Base-by-base conservation (phyloP, 2,113 vertebrate genomes). In the Halcyon senegalensis region DNA sequence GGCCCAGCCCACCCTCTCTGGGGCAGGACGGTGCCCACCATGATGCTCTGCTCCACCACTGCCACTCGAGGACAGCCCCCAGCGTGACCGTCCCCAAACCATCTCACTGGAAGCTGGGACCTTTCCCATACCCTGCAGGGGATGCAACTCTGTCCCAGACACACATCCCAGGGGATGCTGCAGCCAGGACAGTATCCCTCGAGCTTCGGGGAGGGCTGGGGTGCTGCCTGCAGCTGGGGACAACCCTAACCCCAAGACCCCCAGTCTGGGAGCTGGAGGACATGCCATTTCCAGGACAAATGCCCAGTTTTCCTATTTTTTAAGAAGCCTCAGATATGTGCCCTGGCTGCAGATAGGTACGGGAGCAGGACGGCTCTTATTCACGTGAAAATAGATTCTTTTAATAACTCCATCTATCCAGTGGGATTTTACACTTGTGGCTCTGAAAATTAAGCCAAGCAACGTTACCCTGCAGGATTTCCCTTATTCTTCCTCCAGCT, bases 161-260 rank as follows among this genome's bases (percentile, higher is more conserved):
- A 4, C 1, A 7, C 4, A 46, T 23, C 37, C 46, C 13, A 3
- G 16, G 1, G 3, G 37, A 48, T 37, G 33, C 4, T 5, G 4
- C 2, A 15, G 67, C 12, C 58, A 59, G 53, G 20, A 68, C 5
- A 35, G 43, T 50, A 77, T 25, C 31, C 67, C 58, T 8, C 6
- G 58, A 60, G 84, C 50, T 76, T 9, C 25, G 9, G 33, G 55
- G 11, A 62, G 13, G 4, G 17, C 8, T 27, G 41, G 13, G 19
- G 66, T 0, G 1, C 37, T 55, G 66, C 48, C 53, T 2, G 2
- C 33, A 67, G 67, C 46, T 3, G 5, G 3, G 14, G 18, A 4
- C 11, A 81, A 28, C 4, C 18, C 53, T 60, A 13, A 46, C 3
- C 3, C 9, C 2, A 2, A 70, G 70, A 44, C 1, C 10, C 39